These are phyloP conservation scores for Bruchidius siliquastri DNA, from an alignment of 2,888 invertebrate species.

Conservation along the genomic window DNA sequence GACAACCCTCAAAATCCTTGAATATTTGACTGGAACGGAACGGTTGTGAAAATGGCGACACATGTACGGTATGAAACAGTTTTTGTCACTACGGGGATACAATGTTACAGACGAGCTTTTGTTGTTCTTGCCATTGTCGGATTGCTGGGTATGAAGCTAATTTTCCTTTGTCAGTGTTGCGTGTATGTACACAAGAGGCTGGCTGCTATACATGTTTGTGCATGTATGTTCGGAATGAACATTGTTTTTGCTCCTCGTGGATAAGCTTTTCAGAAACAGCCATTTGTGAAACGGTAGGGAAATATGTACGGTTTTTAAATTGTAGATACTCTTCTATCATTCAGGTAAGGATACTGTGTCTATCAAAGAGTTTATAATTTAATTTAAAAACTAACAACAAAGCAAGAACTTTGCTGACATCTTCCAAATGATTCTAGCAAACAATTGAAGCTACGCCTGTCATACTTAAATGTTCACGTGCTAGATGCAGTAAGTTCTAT, in stretches of 20 bases:
- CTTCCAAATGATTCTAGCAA: too few relatives aligned
- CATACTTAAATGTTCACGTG: too few relatives aligned
- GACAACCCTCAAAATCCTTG: background rate
- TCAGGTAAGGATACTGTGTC: too few relatives aligned
- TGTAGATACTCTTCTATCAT: too few relatives aligned
- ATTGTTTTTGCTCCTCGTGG: background rate
- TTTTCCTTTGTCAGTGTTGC: background rate
- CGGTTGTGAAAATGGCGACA: background rate
- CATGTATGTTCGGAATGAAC: background rate
- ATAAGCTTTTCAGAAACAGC: background rate
- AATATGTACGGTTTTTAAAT: too few relatives aligned
- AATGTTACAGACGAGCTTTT: background rate
- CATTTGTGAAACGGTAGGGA: background rate
- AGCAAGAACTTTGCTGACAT: too few relatives aligned
- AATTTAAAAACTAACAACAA: too few relatives aligned
- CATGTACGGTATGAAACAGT: background rate
- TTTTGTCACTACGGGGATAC: background rate
- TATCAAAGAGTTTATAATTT: too few relatives aligned
- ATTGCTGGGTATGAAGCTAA: background rate
- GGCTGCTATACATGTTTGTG: background rate
- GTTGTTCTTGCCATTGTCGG: background rate
- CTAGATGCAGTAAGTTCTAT: too few relatives aligned
- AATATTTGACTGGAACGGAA: background rate
- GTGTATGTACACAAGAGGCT: background rate
- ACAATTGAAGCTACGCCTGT: too few relatives aligned